Base-by-base conservation (phyloP, 2,797 vertebrate genomes). In the Taenioides sp. region DNA sequence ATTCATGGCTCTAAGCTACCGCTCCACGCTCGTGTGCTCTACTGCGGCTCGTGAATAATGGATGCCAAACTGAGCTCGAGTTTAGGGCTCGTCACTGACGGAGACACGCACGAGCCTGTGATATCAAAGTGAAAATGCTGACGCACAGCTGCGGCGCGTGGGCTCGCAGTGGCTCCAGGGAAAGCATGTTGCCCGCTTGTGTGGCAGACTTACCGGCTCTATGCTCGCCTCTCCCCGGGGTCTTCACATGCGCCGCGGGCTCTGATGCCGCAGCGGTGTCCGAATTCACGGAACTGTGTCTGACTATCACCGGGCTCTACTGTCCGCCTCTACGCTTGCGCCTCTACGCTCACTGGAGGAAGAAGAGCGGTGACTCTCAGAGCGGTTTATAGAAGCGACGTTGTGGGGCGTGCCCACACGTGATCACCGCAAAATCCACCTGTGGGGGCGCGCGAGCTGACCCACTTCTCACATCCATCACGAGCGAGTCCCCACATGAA, bases 41-140 rank as follows among this genome's bases (percentile, higher is more conserved):
- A 84, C 86, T 84, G 85, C 85, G 67, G 77, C 63, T 76, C 27
- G 76, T 92, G 34, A 85, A 92, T 92, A 87, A 91, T 90, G 77
- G 80, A 92, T 82, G 80, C 65, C 50, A 68, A 75, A 73, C 77
- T 78, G 74, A 79, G 72, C 49, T 65, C 0, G 76, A 82, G 75
- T 87, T 87, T 52, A 73, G 76, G 59, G 82, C 79, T 87, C 77
- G 79, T 78, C 83, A 76, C 40, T 66, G 65, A 10, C 28, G 28
- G 49, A 61, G 68, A 31, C 3, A 16, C 62, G 18, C 55, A 57
- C 54, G 25, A 6, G 52, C 43, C 31, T n/a, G 43, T 4, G 23
- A 50, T 49, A 40, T 69, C 58, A 66, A 43, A 49, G 1, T 23
- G 2, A 60, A 80, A 83, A 61, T 66, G 87, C 82, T 82, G 80